Evolutionary conservation across 2,888 invertebrate species (phyloP).

Genomic region (Drosophila birchii): DNA sequence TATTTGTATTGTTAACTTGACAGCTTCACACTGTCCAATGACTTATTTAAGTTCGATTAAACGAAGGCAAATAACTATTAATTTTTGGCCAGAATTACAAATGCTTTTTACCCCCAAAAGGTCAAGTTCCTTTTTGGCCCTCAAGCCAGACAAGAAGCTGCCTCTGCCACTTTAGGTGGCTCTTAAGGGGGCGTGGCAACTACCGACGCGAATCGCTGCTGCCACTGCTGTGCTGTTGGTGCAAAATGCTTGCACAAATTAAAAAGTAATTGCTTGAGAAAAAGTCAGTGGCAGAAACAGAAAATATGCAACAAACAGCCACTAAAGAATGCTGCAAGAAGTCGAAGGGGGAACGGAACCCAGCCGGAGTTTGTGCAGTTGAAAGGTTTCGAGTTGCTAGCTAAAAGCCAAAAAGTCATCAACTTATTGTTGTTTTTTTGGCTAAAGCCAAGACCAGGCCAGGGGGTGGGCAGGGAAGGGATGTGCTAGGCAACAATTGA

Average conservation of each 20-base stretch:
- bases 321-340: conserved; percentile 34
- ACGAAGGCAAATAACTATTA: too few relatives aligned
- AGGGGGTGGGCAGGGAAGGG: too few relatives aligned
- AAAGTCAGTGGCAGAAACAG: conserved; percentile 57
- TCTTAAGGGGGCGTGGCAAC: conserved; percentile 59
- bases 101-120: background rate
- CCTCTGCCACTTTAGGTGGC: background rate
- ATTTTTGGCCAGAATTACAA: background rate
- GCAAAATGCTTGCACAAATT: conserved; percentile 72
- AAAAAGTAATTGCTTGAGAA: conserved; percentile 78
- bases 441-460: background rate
- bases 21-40: background rate
- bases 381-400: conserved; percentile 51
- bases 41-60: background rate
- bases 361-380: conserved; percentile 16
- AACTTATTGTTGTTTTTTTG: conserved; percentile 52
- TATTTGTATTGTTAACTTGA: conserved; percentile 6
- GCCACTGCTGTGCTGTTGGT: conserved; percentile 33
- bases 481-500: background rate
- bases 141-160: conserved; percentile 57
- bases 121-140: too few relatives aligned
- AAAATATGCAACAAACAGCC: conserved; percentile 49
- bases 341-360: background rate
- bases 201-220: conserved; percentile 17
- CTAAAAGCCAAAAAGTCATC: conserved; percentile 66